These are phyloP conservation scores for Drosophila santomea DNA, from an alignment of 1,140 invertebrate genomes.

Conservation along the genomic window DNA sequence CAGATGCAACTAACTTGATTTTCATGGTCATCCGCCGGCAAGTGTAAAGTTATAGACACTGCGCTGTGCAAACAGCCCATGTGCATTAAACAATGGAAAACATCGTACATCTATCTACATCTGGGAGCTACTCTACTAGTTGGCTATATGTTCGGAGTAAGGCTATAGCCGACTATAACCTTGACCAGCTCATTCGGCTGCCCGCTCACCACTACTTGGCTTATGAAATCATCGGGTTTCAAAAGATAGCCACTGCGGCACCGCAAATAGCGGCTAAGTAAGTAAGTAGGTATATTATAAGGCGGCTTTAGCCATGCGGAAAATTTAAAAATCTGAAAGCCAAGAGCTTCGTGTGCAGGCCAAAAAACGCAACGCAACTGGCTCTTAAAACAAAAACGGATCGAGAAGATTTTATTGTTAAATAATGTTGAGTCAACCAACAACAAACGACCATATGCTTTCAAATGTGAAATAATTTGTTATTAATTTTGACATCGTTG, in stretches of 20 bases:
- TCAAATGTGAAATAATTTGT: constrained; percentile 38
- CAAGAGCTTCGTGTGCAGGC: constrained; percentile 21
- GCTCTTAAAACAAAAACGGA: constrained; percentile 12
- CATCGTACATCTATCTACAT: constrained; percentile 53
- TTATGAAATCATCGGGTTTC: constrained; percentile 70
- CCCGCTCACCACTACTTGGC: constrained; percentile 22
- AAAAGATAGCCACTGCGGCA: constrained; percentile 63
- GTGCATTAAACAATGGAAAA: constrained; percentile 61
- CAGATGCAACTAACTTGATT: constrained; percentile 39
- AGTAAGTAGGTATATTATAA: constrained; percentile 20
- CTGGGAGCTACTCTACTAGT: constrained; percentile 24
- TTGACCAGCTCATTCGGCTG: constrained; percentile 71
- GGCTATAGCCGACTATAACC: constrained; percentile 56
- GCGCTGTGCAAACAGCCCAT: constrained; percentile 50
- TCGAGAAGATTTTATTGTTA: constrained; percentile 27
- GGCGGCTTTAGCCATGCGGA: constrained; percentile 62
- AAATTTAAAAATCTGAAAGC: constrained; percentile 60
- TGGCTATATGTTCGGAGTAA: constrained; percentile 7
- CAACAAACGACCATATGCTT: constrained; percentile 15
- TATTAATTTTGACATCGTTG: constrained; percentile 33
- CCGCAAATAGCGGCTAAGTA: constrained; percentile 30
- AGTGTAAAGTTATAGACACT: constrained; percentile 54
- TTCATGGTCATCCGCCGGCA: constrained; percentile 41
- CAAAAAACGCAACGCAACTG: constrained; percentile 4
- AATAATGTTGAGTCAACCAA: constrained; percentile 2